A percentile compares a stretch with the other conserved stretches of the same genome.
Conservation (phyloP, 2,113 vertebrate genomes). For the Bothrops jararaca region DNA sequence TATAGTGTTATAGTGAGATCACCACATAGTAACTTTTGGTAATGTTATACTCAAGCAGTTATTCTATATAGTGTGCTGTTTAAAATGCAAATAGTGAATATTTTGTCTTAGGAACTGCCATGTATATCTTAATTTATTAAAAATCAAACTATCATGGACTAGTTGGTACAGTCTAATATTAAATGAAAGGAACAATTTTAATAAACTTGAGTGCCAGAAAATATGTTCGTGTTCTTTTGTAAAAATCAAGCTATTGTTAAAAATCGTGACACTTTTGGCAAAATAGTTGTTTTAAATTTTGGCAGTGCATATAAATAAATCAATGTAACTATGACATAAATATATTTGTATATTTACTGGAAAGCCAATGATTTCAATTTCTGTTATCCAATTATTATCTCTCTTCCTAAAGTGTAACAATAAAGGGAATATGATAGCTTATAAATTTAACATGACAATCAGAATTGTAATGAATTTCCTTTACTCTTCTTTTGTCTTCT, state of each 20-base stretch:
- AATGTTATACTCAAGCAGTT: not conserved
- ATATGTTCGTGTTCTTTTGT: not conserved
- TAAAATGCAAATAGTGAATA: not conserved
- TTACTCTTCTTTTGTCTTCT: not conserved
- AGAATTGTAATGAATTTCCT: constrained; percentile 27
- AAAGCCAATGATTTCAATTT: not conserved
- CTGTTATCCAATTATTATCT: not conserved
- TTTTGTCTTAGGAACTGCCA: not conserved
- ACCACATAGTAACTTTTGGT: not conserved
- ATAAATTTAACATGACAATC: not conserved
- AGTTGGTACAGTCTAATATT: not conserved
- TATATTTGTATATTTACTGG: not conserved
- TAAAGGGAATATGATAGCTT: not conserved
- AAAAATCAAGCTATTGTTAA: not conserved
- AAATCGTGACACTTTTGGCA: not conserved
- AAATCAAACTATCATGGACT: not conserved
- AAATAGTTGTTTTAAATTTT: not conserved
- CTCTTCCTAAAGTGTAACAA: not conserved
- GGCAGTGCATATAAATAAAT: not conserved
- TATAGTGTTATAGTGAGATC: not conserved
- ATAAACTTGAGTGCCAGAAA: constrained; percentile 1
- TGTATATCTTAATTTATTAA: not conserved
- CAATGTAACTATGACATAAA: not conserved
- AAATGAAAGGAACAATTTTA: not conserved
- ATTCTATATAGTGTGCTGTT: not conserved